Percentiles rank a stretch among this genome's conserved stretches.
These are phyloP conservation scores for Bombyx mandarina DNA, from an alignment of 1,140 invertebrate species.

Conservation along the genomic window DNA sequence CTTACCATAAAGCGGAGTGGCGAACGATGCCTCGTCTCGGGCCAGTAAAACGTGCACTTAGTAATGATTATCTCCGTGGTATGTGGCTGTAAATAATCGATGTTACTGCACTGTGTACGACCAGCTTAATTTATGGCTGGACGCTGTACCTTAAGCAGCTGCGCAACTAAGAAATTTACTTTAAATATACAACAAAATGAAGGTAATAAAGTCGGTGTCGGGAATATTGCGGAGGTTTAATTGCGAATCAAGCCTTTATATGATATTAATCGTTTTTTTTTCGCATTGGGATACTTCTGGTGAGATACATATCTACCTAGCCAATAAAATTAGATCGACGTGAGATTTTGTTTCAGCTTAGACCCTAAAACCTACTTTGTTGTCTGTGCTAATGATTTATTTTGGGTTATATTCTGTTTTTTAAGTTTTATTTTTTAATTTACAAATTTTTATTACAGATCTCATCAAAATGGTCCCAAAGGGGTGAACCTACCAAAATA, in stretches of 20 bases:
- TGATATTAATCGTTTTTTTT: neutral
- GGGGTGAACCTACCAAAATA: neutral
- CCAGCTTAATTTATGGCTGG: slow-evolving; percentile 25
- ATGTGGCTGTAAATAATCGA: slow-evolving; percentile 48
- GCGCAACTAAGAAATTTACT: slow-evolving; percentile 1
- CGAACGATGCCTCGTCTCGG: slow-evolving; percentile 20
- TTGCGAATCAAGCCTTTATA: neutral
- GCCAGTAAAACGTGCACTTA: slow-evolving; percentile 52
- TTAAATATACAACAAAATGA: neutral
- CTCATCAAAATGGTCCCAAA: slow-evolving; percentile 52
- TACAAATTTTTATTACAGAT: slow-evolving; percentile 43
- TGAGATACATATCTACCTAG: too few species aligned
- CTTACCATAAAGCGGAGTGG: slow-evolving; percentile 52
- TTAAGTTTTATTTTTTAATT: neutral
- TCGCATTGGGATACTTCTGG: too few species aligned
- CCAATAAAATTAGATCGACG: too few species aligned
- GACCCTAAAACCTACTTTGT: too few species aligned
- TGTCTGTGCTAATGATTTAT: too few species aligned
- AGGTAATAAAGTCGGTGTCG: too few species aligned
- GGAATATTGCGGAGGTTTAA: too few species aligned
- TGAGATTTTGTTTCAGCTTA: too few species aligned
- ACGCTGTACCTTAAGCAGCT: slow-evolving; percentile 1
- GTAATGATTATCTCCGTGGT: slow-evolving; percentile 52
- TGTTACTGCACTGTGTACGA: slow-evolving; percentile 23
- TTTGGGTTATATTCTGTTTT: too few species aligned